These are phyloP conservation scores for Pecten maximus DNA, from an alignment of 2,888 invertebrate genomes.

Conservation along the genomic window DNA sequence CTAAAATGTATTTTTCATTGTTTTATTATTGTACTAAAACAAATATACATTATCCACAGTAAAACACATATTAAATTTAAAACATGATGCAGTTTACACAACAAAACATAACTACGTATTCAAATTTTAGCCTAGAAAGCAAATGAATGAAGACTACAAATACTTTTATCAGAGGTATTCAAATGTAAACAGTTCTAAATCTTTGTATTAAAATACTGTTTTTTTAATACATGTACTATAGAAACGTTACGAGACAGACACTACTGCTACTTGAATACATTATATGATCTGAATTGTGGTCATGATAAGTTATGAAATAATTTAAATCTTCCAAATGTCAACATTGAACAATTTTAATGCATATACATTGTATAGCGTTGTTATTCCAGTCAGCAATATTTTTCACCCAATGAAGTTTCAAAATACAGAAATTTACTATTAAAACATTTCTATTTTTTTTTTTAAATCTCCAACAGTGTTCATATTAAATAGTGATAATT, in stretches of 20 bases:
- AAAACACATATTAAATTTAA: neutral
- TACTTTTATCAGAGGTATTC: neutral
- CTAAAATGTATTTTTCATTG: neutral
- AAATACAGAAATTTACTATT: too few species aligned
- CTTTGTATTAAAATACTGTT: neutral
- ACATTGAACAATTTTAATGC: too few species aligned
- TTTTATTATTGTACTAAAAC: conserved; percentile 35
- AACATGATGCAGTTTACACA: neutral
- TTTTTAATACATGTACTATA: neutral
- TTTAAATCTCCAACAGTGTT: too few species aligned
- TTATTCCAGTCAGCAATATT: too few species aligned
- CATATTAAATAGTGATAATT: too few species aligned
- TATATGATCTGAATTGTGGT: too few species aligned
- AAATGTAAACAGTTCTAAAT: neutral
- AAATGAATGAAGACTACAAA: neutral
- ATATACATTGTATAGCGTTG: too few species aligned
- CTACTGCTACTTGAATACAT: neutral
- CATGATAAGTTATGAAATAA: too few species aligned
- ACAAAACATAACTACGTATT: neutral
- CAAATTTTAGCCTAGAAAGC: neutral
- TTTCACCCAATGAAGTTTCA: too few species aligned
- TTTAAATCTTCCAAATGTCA: too few species aligned
- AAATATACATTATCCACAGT: conserved; percentile 11
- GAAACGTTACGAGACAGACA: neutral
- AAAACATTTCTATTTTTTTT: too few species aligned